Conservation (phyloP, 1,140 invertebrate species). For the Pissodes strobi region DNA sequence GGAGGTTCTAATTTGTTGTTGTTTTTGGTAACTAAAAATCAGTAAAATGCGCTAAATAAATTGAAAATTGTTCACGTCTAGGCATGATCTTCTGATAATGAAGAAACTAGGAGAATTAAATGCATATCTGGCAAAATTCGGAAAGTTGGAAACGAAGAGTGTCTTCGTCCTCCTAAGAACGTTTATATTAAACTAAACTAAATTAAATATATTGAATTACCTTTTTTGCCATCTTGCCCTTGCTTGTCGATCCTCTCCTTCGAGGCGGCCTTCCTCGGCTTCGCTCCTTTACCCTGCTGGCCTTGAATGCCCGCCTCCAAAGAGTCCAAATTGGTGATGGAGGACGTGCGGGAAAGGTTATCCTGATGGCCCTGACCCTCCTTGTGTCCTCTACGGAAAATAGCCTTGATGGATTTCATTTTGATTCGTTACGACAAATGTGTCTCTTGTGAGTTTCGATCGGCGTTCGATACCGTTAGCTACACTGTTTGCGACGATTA, state of each 20-base stretch:
- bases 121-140: too few relatives aligned
- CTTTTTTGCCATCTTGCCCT: slow-evolving; percentile 41
- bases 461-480: too few relatives aligned
- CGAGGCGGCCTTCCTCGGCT: slow-evolving; percentile 44
- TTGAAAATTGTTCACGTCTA: too few relatives aligned
- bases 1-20: slow-evolving; percentile 48
- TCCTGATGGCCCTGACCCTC: slow-evolving; percentile 42
- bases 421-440: slow-evolving; percentile 16
- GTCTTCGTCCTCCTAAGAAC: too few relatives aligned
- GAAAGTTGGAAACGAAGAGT: too few relatives aligned
- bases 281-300: slow-evolving; percentile 42
- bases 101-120: too few relatives aligned
- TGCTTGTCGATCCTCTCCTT: slow-evolving; percentile 51
- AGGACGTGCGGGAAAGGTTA: slow-evolving; percentile 51
- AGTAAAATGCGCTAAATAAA: too few relatives aligned
- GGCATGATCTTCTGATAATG: too few relatives aligned
- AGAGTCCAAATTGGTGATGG: slow-evolving; percentile 49
- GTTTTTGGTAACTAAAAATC: slow-evolving; percentile 30
- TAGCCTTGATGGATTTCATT: slow-evolving; percentile 54
- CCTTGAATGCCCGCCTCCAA: slow-evolving; percentile 17
- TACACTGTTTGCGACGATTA: too few relatives aligned
- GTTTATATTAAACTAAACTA: not conserved
- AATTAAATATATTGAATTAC: slow-evolving; percentile 22
- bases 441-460: slow-evolving; percentile 15
- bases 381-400: slow-evolving; percentile 53